These are phyloP conservation scores for Synergus umbraculus DNA, from an alignment of 2,888 invertebrate genomes.

Conservation along the genomic window DNA sequence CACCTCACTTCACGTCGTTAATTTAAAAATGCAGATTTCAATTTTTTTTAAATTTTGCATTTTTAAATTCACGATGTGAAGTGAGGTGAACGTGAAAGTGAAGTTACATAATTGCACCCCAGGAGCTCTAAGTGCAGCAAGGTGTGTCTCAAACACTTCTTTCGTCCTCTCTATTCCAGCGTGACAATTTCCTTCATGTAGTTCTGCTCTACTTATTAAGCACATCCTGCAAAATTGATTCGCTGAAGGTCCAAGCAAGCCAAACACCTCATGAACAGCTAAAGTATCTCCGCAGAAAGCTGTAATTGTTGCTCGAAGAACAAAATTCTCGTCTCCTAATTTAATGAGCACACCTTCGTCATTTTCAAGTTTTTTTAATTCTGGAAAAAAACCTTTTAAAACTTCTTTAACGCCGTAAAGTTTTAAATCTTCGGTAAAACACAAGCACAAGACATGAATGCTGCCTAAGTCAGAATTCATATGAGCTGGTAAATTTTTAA, in stretches of 20 bases:
- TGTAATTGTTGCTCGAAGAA: conserved; percentile 48
- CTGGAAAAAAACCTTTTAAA: conserved; percentile 47
- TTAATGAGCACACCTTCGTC: conserved; percentile 48
- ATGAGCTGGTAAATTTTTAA: conserved; percentile 52
- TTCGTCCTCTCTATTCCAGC: neutral
- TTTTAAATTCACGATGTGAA: too few relatives aligned
- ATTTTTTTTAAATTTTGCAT: too few relatives aligned
- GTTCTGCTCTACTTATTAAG: conserved; percentile 7
- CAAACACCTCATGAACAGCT: conserved; percentile 53
- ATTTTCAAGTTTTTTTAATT: conserved; percentile 51
- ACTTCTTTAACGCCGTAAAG: conserved; percentile 45
- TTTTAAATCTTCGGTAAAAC: conserved; percentile 47
- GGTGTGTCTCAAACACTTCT: neutral
- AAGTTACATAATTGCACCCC: too few relatives aligned
- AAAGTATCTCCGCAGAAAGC: conserved; percentile 53
- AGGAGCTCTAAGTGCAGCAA: neutral
- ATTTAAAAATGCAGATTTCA: too few relatives aligned
- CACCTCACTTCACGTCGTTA: too few relatives aligned
- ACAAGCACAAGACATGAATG: conserved; percentile 47
- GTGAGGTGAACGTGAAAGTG: too few relatives aligned
- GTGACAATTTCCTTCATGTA: neutral
- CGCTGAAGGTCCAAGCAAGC: conserved; percentile 50
- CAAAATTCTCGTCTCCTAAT: conserved; percentile 43
- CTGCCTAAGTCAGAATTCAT: conserved; percentile 54
- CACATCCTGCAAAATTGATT: conserved; percentile 31